Percentiles rank a stretch among this genome's conserved stretches.
Evolutionary conservation across 2,113 vertebrate genomes (phyloP).

Genomic region (Cavia aperea): DNA sequence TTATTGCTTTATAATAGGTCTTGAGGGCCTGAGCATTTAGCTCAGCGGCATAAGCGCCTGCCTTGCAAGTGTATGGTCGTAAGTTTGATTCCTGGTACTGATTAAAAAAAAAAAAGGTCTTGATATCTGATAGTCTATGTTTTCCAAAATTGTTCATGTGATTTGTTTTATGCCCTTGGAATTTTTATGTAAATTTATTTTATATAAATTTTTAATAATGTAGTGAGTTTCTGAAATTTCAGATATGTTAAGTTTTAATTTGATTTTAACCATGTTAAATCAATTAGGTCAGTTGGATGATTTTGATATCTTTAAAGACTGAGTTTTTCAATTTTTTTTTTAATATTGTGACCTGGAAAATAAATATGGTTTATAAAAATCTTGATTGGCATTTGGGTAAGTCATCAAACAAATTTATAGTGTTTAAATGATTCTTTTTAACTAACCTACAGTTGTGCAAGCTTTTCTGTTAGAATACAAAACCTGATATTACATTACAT

Average conservation of each 20-base stretch:
- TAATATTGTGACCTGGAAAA: neutral
- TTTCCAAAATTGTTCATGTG: neutral
- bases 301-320: neutral
- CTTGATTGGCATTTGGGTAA: neutral
- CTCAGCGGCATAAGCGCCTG: too few relatives aligned
- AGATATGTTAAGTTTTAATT: neutral
- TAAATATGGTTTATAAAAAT: neutral
- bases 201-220: neutral
- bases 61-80: too few relatives aligned
- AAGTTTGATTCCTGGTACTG: too few relatives aligned
- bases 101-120: too few relatives aligned
- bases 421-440: neutral
- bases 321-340: neutral
- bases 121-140: neutral
- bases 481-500: neutral
- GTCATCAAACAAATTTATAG: neutral
- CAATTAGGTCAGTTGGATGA: neutral
- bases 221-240: neutral
- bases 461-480: neutral
- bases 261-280: neutral
- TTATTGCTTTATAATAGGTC: neutral
- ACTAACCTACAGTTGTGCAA: neutral
- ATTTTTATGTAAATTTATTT: neutral
- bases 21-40: neutral
- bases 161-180: neutral